These are phyloP conservation scores for Alviniconcha marisindica DNA, from an alignment of 1,140 invertebrate species.

Conservation along the genomic window DNA sequence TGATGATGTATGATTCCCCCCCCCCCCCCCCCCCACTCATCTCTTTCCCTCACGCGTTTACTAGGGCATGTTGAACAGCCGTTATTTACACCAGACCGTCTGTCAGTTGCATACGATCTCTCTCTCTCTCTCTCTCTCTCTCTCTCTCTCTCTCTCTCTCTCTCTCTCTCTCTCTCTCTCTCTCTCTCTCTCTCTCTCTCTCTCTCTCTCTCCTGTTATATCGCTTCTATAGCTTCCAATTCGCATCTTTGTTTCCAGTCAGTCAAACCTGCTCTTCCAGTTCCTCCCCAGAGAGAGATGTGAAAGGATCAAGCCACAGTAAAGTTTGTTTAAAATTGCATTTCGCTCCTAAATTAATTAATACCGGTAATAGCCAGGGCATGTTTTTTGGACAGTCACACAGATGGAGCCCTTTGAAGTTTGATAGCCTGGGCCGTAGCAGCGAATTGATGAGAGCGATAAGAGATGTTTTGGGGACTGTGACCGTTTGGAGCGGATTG, in stretches of 20 bases:
- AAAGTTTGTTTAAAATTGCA: background rate
- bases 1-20: too few species aligned
- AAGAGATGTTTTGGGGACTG: background rate
- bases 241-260: background rate
- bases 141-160: constrained; percentile 24
- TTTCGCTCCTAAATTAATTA: background rate
- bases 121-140: background rate
- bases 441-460: background rate
- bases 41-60: too few species aligned
- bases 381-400: background rate
- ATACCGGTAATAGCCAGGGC: background rate
- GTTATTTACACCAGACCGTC: too few species aligned
- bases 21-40: too few species aligned
- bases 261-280: background rate
- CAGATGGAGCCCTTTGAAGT: background rate
- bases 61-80: too few species aligned
- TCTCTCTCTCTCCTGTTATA: constrained; percentile 5
- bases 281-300: background rate
- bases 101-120: background rate
- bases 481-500: too few species aligned
- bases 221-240: background rate
- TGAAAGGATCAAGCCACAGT: background rate
- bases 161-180: constrained; percentile 26
- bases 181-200: constrained; percentile 26
- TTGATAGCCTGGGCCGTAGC: background rate